Evolutionary conservation across 2,113 vertebrate species (phyloP), one percentile per base, ranked within the genome.

Genomic region (Maccullochella peelii): DNA sequence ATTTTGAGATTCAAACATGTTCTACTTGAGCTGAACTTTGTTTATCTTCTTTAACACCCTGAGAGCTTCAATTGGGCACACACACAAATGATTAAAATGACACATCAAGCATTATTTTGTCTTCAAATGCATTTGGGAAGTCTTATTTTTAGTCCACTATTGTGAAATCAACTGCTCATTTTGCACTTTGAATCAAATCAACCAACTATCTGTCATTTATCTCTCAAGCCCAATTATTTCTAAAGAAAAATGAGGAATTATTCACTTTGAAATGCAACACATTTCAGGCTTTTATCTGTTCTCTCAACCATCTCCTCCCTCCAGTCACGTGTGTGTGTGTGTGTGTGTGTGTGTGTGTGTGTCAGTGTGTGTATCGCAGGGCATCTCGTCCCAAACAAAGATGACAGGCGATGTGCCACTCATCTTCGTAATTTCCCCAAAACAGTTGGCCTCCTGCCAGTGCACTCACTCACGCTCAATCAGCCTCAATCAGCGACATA

Each of bases 381-480:
- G 73, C 57, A 73, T 79, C 68, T 83, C 7, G 6, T 61, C 62
- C 55, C 76, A 84, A 75, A 90, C 88, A 74, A 82, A 67, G 69
- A 80, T 90, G 88, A 90, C 49, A 84, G 82, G 25, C 50, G 3
- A 86, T 66, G 76, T 88, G 71, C 55, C 80, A 85, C 78, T 88
- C 86, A 83, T 80, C 49, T 50, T 23, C 4, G 20, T 86, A 82
- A 90, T 91, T 92, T 9, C 47, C 80, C 57, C 52, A 65, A 90
- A 90, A 92, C 83, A 71, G 68, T 42, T 90, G 90, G 88, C 85
- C 82, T 84, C 88, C 89, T 91, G 91, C 89, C 83, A 77, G 77
- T 5, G 59, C 79, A 50, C 82, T 85, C 59, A 21, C 79, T 89
- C 77, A 36, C 49, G 0, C 80, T 82, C 83, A 91, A 92, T 92